Percentiles rank a stretch among this genome's conserved stretches.
These are phyloP conservation scores for Leucania comma DNA, from an alignment of 2,888 invertebrate species.

Conservation along the genomic window DNA sequence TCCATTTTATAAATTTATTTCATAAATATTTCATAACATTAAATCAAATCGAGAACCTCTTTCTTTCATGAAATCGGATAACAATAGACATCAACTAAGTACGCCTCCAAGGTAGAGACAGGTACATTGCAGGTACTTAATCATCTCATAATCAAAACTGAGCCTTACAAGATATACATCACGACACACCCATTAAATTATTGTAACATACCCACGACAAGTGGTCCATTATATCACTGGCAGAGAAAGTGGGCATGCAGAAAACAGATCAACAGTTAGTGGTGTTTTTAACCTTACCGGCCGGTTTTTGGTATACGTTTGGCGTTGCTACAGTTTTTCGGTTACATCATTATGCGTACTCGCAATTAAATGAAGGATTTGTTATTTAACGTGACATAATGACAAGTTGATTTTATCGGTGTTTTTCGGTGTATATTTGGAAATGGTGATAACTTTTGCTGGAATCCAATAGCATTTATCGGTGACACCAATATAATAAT, in stretches of 20 bases:
- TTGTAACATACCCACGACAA: conserved; percentile 8
- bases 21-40: no score
- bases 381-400: conserved; percentile 35
- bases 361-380: conserved; percentile 23
- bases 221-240: conserved; percentile 34
- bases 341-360: conserved; percentile 17
- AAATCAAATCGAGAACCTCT: no score
- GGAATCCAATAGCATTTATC: no score
- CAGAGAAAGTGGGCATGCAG: conserved; percentile 47
- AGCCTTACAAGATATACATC: conserved; percentile 7
- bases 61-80: background rate
- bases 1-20: no score
- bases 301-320: conserved; percentile 27
- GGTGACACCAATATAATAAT: no score
- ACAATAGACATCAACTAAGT: background rate
- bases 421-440: background rate
- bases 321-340: conserved; percentile 24
- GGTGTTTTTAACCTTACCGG: conserved; percentile 39
- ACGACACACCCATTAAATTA: conserved; percentile 1
- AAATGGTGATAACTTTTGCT: no score
- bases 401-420: background rate
- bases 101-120: background rate
- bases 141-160: background rate
- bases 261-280: conserved; percentile 44
- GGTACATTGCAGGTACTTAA: background rate